phyloP scores from a whole-genome alignment of 2,888 invertebrate genomes.

The Augochlorella aurata region DNA sequence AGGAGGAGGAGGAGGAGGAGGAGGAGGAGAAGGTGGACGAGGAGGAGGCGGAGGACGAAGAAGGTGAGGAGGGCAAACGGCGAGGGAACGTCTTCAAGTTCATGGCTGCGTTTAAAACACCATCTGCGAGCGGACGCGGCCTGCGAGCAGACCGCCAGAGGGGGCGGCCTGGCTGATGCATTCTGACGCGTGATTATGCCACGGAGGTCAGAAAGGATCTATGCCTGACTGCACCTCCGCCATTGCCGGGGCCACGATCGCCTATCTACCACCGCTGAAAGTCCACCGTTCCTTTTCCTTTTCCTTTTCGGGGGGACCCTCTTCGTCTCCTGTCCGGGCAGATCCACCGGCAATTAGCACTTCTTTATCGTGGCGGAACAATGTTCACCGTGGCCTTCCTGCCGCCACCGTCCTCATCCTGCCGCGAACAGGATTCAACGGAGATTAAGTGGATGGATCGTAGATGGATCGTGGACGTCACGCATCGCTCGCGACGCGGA shows the following conservation, averaged over 20 bases:
- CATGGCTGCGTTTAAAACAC: conserved; percentile 75
- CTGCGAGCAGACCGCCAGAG: conserved; percentile 49
- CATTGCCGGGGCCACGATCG: conserved; percentile 73
- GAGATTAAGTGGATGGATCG: conserved; percentile 31
- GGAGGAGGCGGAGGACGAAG: conserved; percentile 36
- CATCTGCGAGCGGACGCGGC: conserved; percentile 74
- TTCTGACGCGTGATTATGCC: conserved; percentile 81
- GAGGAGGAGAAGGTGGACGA: not conserved
- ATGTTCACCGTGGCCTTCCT: conserved; percentile 40
- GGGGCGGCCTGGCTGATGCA: conserved; percentile 69
- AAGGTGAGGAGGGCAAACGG: conserved; percentile 44
- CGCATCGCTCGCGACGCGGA: conserved; percentile 39
- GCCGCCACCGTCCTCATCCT: conserved; percentile 23
- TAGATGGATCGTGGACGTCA: conserved; percentile 24
- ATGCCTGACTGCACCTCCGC: conserved; percentile 79
- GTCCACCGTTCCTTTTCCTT: conserved; percentile 43
- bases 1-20: conserved; percentile 43
- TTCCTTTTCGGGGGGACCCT: conserved; percentile 19
- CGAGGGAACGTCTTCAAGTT: conserved; percentile 70
- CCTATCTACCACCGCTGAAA: conserved; percentile 58
- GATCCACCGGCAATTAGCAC: conserved; percentile 52
- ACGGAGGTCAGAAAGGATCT: conserved; percentile 80
- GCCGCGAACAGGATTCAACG: conserved; percentile 38
- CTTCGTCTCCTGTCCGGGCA: conserved; percentile 16
- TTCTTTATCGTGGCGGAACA: conserved; percentile 51